Percentiles rank a stretch among this genome's conserved stretches.
Evolutionary conservation across 2,888 invertebrate genomes (phyloP).

Genomic region (Gymnoscelis rufifasciata): DNA sequence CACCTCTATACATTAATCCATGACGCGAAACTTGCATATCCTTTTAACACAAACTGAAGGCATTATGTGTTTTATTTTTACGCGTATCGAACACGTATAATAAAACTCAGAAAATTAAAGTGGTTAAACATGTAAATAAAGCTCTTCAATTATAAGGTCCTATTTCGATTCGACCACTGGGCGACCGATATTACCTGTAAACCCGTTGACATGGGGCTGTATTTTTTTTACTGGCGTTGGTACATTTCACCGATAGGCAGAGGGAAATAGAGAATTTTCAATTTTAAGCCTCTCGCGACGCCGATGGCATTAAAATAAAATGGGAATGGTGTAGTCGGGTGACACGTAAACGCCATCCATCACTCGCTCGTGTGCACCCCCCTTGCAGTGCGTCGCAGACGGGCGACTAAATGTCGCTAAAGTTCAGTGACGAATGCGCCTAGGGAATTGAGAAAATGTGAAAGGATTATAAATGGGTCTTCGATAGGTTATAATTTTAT

Average conservation of each 20-base stretch:
- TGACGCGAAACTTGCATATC: no score
- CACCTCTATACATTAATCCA: no score
- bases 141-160: no score
- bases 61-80: no score
- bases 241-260: slow-evolving; percentile 52
- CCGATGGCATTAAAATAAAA: slow-evolving; percentile 72
- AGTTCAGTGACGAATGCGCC: slow-evolving; percentile 11
- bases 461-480: slow-evolving; percentile 7
- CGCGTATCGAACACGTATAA: no score
- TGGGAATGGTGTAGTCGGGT: slow-evolving; percentile 58
- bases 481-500: background rate
- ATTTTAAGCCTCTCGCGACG: slow-evolving; percentile 67
- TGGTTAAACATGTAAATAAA: no score
- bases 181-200: no score
- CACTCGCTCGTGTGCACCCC: slow-evolving; percentile 53
- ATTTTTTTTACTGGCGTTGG: slow-evolving; percentile 20
- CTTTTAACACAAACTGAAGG: no score
- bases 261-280: slow-evolving; percentile 65
- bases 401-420: slow-evolving; percentile 34
- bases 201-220: no score
- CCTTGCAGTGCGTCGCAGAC: slow-evolving; percentile 42
- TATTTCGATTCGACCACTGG: no score
- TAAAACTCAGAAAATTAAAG: no score
- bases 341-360: slow-evolving; percentile 76
- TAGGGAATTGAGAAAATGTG: slow-evolving; percentile 11